Base-by-base conservation (phyloP, 1,140 invertebrate genomes). In the Drosophila oshimai region DNA sequence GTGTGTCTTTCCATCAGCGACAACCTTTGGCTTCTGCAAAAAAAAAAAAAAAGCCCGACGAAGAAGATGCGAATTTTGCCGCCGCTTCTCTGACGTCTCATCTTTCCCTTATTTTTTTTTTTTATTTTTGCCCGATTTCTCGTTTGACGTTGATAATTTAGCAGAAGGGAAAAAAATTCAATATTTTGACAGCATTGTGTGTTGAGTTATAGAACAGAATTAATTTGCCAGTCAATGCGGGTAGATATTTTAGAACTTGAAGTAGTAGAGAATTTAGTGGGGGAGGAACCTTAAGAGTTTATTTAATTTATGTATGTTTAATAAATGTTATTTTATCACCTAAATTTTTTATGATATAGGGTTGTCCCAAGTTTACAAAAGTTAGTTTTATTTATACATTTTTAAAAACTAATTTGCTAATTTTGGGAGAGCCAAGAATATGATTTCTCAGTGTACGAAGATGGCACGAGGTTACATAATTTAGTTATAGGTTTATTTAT, bases 131-230 rank as follows among this genome's bases (percentile, higher is more conserved):
- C 22, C 18, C 17, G 17, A 18, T 50, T 44, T 55, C 74, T 81
- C 84, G 75, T 75, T 81, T 86, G 84, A 71, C 72, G 64, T 71
- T 70, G 64, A 84, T 74, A 84, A 84, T 73, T 84, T 86, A 61
- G 75, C 80, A 76, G 65, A 86, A 51, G 36, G 39, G 17, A 62
- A 49, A 51, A 45, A 33, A 65, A 57, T 74, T 86, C 80, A 89
- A 89, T 89, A 89, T 89, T 89, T 89, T 89, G 86, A 89, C 86
- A 89, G 86, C 86, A 29, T 60, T 77, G 68, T 77, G 72, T 74
- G 86, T 50, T 78, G 86, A 89, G 60, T 89, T 86, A 74, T 89
- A 89, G 80, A 89, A 84, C 61, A 36, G 67, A 71, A 86, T 87
- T 87, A 87, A 86, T 87, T 86, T 81, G 67, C 39, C 46, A 41